Evolutionary conservation across 2,888 invertebrate species (phyloP), one percentile per base, ranked within the genome.

Genomic region (Synergus laeviventris): DNA sequence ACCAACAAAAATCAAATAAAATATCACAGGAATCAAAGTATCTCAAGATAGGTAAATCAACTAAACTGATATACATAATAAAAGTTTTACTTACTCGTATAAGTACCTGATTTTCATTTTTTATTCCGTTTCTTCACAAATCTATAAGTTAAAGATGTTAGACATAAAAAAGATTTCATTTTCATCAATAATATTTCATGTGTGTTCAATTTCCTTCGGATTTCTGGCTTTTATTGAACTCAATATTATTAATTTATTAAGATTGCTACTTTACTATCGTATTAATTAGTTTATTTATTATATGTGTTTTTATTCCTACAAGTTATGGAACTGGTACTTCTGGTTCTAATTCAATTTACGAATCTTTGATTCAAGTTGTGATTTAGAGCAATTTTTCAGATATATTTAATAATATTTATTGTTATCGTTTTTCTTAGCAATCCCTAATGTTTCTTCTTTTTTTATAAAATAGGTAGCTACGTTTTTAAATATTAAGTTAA

Each of bases 21-120:
- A 49, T 70, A 49, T 70, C 49, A 70, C n/a, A 31, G 5, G 4
- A 70, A 70, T 49, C 70, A 70, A 70, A 70, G n/a, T 70, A 36
- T 31, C n/a, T n/a, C 11, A 70, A 31, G 11, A 49, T 70, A 18
- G 49, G 49, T 9, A 70, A 70, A 11, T 16, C n/a, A n/a, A 45
- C 7, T 49, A 49, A 24, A 24, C 24, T 56, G n/a, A n/a, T n/a
- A n/a, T n/a, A n/a, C n/a, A 16, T 66, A 24, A 66, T 70, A 49
- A 42, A 62, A 70, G 14, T 49, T 49, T 49, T 70, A 66, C 1
- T 24, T n/a, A 42, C 31, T 70, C 16, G 24, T 31, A 1, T 16
- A 31, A 49, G 9, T 49, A 9, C n/a, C 8, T 14, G n/a, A 4
- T 56, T 56, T 56, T 45, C 16, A 45, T n/a, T 45, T 45, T 16